A percentile compares a stretch with the other conserved stretches of the same genome.
Evolutionary conservation across 2,888 invertebrate species (phyloP).

Genomic region (Brachyptera putata): DNA sequence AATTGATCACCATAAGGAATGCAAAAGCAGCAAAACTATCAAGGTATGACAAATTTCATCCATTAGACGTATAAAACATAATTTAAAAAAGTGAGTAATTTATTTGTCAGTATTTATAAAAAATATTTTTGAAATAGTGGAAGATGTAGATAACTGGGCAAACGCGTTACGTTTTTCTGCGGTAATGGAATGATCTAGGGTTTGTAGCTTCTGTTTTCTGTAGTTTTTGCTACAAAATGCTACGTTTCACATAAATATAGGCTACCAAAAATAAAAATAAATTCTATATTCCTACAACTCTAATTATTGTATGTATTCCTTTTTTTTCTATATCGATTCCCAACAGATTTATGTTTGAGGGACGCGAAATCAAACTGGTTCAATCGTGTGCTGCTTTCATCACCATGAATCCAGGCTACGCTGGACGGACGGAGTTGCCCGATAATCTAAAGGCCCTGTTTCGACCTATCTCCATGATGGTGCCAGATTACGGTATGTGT

Average conservation of each 20-base stretch:
- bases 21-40: constrained; percentile 67
- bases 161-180: too few relatives aligned
- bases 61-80: background rate
- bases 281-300: too few relatives aligned
- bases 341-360: constrained; percentile 84
- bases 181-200: too few relatives aligned
- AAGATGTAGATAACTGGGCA: too few relatives aligned
- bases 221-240: too few relatives aligned
- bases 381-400: constrained; percentile 80
- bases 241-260: too few relatives aligned
- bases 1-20: constrained; percentile 80
- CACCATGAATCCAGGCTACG: constrained; percentile 91
- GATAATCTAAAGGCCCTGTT: constrained; percentile 85
- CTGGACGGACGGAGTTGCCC: constrained; percentile 82
- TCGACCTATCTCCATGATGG: constrained; percentile 88
- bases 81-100: background rate
- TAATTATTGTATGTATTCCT: too few relatives aligned
- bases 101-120: background rate
- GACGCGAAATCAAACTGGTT: constrained; percentile 77
- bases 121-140: background rate
- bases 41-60: constrained; percentile 45
- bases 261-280: too few relatives aligned
- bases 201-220: too few relatives aligned
- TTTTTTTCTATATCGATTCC: too few relatives aligned
- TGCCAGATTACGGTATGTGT: constrained; percentile 75